Base-by-base conservation (phyloP, 2,113 vertebrate species). In the Scortum barcoo region DNA sequence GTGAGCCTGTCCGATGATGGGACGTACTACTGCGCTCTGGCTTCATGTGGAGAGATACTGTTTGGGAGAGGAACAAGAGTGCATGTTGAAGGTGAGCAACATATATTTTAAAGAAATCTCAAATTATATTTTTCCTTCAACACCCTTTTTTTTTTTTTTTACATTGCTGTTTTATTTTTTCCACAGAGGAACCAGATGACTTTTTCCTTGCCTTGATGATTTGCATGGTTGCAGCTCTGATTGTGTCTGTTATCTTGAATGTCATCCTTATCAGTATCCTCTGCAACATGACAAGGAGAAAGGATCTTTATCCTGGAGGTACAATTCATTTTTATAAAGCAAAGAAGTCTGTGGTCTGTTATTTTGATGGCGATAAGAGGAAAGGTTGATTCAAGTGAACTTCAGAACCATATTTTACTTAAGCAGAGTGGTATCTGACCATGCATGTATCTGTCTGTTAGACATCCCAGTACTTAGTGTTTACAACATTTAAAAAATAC, bases 1-100 rank as follows among this genome's bases (percentile, higher is more conserved):
- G 76, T 86, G 46, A 76, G 16, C 17, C 1, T 2, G 22, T 63
- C 56, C 8, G 85, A 90, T 40, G 76, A 66, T 20, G 89, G 70
- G 46, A 83, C 28, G 17, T 92, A 92, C 60, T 84, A 80, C 61
- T 93, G 92, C 24, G 88, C 89, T 50, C 87, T 92, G 81, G 86
- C 86, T 42, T 81, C 75, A 10, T 93, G 92, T n/a, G 36, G 90
- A 19, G 38, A 86, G 66, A 86, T 93, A 26, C 65, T 92, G 6
- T 87, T 91, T 42, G 88, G 91, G 19, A 83, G 87, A 3, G 90
- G 88, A 58, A 80, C 74, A 2, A 84, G 22, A 12, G 44, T 93
- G 44, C 19, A 46, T n/a, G 57, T 88, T 14, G 42, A 0, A 68
- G 86, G 90, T 91, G 6, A 42, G 62, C 5, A 75, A 3, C 5